Evolutionary conservation across 2,888 invertebrate species (phyloP).

Genomic region (Hyalella azteca): DNA sequence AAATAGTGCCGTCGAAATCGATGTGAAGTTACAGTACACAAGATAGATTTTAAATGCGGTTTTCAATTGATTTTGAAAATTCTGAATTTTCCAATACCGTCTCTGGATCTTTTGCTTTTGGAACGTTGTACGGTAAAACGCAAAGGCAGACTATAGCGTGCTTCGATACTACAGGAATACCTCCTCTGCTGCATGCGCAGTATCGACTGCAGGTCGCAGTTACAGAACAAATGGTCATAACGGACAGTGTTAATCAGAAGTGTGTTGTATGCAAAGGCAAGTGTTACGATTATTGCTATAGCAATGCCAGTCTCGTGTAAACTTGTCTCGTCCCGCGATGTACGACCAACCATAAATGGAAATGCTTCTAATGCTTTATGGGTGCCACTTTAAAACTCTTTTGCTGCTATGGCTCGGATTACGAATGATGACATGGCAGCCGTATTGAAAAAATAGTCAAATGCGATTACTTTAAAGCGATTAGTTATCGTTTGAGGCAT

Average conservation of each 20-base stretch:
- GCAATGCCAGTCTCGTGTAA: background rate
- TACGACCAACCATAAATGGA: constrained; percentile 20
- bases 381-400: background rate
- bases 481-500: too few relatives aligned
- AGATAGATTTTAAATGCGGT: too few relatives aligned
- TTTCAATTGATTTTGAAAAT: too few relatives aligned
- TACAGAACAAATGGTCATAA: constrained; percentile 24
- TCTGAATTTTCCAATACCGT: background rate
- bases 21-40: too few relatives aligned
- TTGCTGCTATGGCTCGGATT: constrained; percentile 9
- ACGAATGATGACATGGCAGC: background rate
- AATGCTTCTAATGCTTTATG: constrained; percentile 14
- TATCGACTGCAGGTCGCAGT: constrained; percentile 20
- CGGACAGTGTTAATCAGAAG: constrained; percentile 31
- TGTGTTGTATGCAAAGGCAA: constrained; percentile 32
- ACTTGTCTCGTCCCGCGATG: constrained; percentile 7
- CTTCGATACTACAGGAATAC: too few relatives aligned
- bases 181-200: too few relatives aligned
- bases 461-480: too few relatives aligned
- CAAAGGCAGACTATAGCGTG: too few relatives aligned
- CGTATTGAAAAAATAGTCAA: background rate
- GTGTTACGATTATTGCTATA: constrained; percentile 33
- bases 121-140: too few relatives aligned
- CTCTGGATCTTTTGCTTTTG: too few relatives aligned
- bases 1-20: too few relatives aligned